Percentiles rank a stretch among this genome's conserved stretches.
These are phyloP conservation scores for Cassiopea andromeda DNA, from an alignment of 30 jellyfish, hydroid and myxozoan species.

Conservation along the genomic window DNA sequence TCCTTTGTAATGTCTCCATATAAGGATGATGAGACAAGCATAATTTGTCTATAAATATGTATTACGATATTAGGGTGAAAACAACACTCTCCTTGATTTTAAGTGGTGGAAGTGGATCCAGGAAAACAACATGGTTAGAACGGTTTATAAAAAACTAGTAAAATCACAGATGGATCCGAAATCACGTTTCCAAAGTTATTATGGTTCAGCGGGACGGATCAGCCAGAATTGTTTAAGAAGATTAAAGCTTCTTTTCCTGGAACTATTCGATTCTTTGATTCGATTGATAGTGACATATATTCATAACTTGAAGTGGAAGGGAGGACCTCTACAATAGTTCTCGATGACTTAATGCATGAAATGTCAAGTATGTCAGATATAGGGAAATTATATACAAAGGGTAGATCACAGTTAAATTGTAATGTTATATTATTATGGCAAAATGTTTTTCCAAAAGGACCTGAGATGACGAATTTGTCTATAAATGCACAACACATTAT, in stretches of 20 bases:
- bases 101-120: slow-evolving; percentile 28
- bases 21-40: too few relatives aligned
- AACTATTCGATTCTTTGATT: slow-evolving; percentile 3
- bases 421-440: slow-evolving; percentile 29
- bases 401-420: slow-evolving; percentile 19
- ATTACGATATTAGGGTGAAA: slow-evolving; percentile 24
- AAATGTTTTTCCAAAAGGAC: slow-evolving; percentile 29
- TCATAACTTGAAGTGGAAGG: neutral
- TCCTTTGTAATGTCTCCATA: too few relatives aligned
- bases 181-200: slow-evolving; percentile 4
- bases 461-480: slow-evolving; percentile 13
- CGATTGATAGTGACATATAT: slow-evolving; percentile 22
- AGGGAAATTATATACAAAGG: slow-evolving; percentile 47
- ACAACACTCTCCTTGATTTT: slow-evolving; percentile 36
- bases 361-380: neutral
- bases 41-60: too few relatives aligned
- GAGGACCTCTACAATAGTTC: neutral
- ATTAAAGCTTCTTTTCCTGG: slow-evolving; percentile 17
- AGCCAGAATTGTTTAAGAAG: slow-evolving; percentile 28
- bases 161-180: neutral
- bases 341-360: slow-evolving; percentile 55
- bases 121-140: slow-evolving; percentile 60
- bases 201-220: slow-evolving; percentile 36
- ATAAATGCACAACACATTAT: slow-evolving; percentile 33
- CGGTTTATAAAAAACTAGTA: neutral